Evolutionary conservation across 2,797 vertebrate genomes (phyloP), one percentile per base, ranked within the genome.

Genomic region (Notamacropus eugenii): DNA sequence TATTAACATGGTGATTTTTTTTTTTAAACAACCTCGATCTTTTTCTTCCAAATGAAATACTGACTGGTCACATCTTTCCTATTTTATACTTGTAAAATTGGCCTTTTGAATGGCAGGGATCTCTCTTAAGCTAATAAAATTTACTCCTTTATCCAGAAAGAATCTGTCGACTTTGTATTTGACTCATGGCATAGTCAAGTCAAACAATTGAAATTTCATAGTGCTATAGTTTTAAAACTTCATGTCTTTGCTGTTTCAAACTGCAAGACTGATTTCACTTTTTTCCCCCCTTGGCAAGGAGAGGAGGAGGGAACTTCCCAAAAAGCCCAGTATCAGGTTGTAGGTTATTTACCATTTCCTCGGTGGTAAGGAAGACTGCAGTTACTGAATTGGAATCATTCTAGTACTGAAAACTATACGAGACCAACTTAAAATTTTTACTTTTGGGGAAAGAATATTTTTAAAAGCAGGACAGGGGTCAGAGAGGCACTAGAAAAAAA

Each of bases 361-460:
- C 95, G 9, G 0, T 94, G 96, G 55, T 46, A 91, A 82, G 97
- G 93, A 96, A 95, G 95, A 34, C 97, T 54, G 90, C 91, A 50
- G 96, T 94, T 90, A 92, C 93, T 93, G 91, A 3, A 24, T 90
- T 59, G 28, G 29, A 67, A 94, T 95, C 74, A 96, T 94, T 97
- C 92, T 92, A 50, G 96, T 92, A 55, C 55, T 59, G 59, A 95
- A 96, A 95, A 93, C 97, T 50, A 34, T 14, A 52, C 52, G 9
- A 95, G 95, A 97, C 94, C 96, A 93, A 93, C 95, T 93, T 93
- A 34, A 92, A 34, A 62, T 54, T 46, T 94, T 96, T 97, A 96
- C 97, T 97, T 91, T 96, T 93, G 97, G 97, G 97, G 93, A 96
- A 96, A n/a, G 91, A 95, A 31, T 19, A 1, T 92, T 96, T 97